Percentiles rank a stretch among this genome's conserved stretches.
Conservation (phyloP, 1,140 invertebrate species). For the Pissodes strobi region DNA sequence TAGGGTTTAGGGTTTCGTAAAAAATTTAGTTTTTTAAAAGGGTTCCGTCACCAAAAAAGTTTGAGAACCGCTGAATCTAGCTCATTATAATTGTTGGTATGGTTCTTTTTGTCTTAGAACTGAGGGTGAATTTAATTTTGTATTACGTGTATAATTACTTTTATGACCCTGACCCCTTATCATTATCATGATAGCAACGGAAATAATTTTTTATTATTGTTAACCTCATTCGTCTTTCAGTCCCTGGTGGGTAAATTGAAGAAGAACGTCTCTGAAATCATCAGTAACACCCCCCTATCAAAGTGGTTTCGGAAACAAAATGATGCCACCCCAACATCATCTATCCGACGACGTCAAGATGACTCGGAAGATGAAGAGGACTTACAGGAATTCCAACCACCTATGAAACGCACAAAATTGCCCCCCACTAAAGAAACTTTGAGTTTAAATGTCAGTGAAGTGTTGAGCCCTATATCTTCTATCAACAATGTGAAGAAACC, state of each 20-base stretch:
- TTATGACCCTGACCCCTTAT: too few relatives aligned
- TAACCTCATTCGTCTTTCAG: too few relatives aligned
- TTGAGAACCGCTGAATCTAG: too few relatives aligned
- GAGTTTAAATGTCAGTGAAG: slow-evolving; percentile 21
- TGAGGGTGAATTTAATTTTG: too few relatives aligned
- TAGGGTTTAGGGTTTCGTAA: too few relatives aligned
- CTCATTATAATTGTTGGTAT: too few relatives aligned
- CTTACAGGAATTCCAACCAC: slow-evolving; percentile 54
- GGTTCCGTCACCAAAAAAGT: too few relatives aligned
- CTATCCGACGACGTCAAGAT: slow-evolving; percentile 54
- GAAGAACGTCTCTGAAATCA: slow-evolving; percentile 56
- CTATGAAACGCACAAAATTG: slow-evolving; percentile 55
- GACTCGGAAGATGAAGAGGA: slow-evolving; percentile 56
- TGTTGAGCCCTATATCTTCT: slow-evolving; percentile 23
- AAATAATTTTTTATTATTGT: too few relatives aligned
- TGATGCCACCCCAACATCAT: slow-evolving; percentile 46
- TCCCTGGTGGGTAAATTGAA: slow-evolving; percentile 61
- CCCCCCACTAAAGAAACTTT: slow-evolving; percentile 32
- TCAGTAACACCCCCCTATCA: slow-evolving; percentile 57
- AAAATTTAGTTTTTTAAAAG: too few relatives aligned
- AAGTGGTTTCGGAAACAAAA: slow-evolving; percentile 58
- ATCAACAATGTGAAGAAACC: slow-evolving; percentile 17
- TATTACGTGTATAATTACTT: too few relatives aligned
- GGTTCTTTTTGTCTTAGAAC: too few relatives aligned
- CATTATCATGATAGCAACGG: too few relatives aligned